These are phyloP conservation scores for Sturnus vulgaris DNA, from an alignment of 2,113 vertebrate species.

Conservation along the genomic window DNA sequence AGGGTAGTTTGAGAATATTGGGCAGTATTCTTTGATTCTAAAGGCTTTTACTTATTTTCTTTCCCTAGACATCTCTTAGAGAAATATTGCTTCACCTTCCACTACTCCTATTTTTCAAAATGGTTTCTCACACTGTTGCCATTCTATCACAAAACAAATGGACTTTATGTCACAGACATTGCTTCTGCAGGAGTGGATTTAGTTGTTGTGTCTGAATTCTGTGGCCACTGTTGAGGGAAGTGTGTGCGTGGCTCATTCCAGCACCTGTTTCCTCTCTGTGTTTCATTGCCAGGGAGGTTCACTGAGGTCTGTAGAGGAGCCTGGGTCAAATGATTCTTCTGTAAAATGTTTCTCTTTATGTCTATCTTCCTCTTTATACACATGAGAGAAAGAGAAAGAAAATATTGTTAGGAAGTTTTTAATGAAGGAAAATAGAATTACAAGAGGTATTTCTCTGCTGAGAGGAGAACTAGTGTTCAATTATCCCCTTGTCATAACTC, in stretches of 20 bases:
- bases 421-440: background rate
- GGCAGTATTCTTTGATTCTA: background rate
- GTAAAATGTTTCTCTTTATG: constrained; percentile 9
- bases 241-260: constrained; percentile 16
- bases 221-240: constrained; percentile 4
- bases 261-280: constrained; percentile 51
- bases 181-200: background rate
- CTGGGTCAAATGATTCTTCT: background rate
- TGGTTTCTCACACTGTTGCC: background rate
- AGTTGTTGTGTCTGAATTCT: background rate
- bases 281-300: constrained; percentile 6
- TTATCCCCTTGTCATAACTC: background rate
- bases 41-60: background rate
- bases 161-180: background rate
- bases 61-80: background rate
- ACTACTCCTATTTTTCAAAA: background rate
- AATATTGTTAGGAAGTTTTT: background rate
- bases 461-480: background rate
- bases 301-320: background rate
- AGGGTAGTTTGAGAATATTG: background rate
- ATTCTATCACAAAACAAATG: background rate
- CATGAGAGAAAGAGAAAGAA: background rate
- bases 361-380: constrained; percentile 21
- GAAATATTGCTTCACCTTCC: background rate
- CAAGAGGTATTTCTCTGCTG: background rate